Evolutionary conservation across 2,888 invertebrate genomes (phyloP).

Genomic region (Eilema caniola): DNA sequence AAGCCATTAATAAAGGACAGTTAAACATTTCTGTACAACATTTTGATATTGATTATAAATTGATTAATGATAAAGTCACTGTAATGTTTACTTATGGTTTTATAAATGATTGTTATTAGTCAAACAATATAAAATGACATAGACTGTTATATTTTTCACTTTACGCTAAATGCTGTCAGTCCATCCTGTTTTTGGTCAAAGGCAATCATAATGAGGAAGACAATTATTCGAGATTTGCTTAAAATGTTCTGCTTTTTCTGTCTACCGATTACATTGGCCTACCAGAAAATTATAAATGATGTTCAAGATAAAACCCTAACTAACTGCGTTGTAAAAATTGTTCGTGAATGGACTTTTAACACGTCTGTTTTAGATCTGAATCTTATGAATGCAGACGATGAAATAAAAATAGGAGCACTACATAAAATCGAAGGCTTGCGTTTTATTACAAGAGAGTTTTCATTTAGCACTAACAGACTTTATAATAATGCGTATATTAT

Average conservation of each 20-base stretch:
- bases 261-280: neutral
- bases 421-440: conserved; percentile 42
- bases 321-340: conserved; percentile 45
- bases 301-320: conserved; percentile 17
- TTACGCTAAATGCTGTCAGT: neutral
- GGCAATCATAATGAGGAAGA: neutral
- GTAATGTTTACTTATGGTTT: neutral
- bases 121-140: neutral
- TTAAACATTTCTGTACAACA: neutral
- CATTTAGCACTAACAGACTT: conserved; percentile 38
- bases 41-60: neutral
- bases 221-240: neutral
- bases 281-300: neutral
- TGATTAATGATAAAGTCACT: neutral
- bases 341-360: conserved; percentile 34
- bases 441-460: conserved; percentile 50
- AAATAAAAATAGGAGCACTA: conserved; percentile 41
- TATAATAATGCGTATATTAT: conserved; percentile 52
- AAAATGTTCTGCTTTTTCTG: neutral
- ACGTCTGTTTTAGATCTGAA: conserved; percentile 43
- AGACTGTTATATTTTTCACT: neutral
- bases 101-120: neutral
- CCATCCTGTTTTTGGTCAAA: neutral
- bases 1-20: neutral
- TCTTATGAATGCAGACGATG: conserved; percentile 48